These are phyloP conservation scores for Chaenodraco wilsoni DNA, from an alignment of 2,797 vertebrate species.

Conservation along the genomic window DNA sequence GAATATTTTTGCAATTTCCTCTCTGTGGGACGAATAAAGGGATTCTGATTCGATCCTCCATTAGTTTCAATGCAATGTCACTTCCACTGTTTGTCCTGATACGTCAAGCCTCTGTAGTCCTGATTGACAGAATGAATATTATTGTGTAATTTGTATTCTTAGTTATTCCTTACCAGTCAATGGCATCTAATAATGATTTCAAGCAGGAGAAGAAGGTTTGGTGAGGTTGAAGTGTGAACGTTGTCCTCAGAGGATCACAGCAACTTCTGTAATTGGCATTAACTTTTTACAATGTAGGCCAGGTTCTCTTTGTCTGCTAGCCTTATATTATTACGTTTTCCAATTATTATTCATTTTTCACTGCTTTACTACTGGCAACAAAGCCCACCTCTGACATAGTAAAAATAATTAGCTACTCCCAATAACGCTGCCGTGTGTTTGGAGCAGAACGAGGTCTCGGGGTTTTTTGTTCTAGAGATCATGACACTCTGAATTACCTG, in stretches of 20 bases:
- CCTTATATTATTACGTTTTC: conserved; percentile 84
- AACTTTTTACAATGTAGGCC: conserved; percentile 64
- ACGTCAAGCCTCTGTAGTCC: conserved; percentile 11
- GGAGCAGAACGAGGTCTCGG: conserved; percentile 78
- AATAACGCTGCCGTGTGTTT: conserved; percentile 82
- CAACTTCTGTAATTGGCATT: conserved; percentile 70
- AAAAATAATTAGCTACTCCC: conserved; percentile 90
- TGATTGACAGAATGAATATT: conserved; percentile 43
- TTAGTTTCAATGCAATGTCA: conserved; percentile 41
- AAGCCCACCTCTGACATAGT: conserved; percentile 80
- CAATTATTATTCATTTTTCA: conserved; percentile 83
- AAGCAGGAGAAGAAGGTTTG: conserved; percentile 19
- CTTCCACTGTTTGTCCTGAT: conserved; percentile 41
- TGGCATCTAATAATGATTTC: conserved; percentile 47
- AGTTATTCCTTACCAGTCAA: conserved; percentile 24
- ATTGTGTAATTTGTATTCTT: background rate
- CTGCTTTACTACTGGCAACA: conserved; percentile 82
- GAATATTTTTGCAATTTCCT: conserved; percentile 28
- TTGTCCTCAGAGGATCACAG: conserved; percentile 52
- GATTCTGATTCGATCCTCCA: conserved; percentile 1
- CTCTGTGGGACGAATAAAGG: no score
- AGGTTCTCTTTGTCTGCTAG: conserved; percentile 76
- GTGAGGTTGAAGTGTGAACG: background rate
- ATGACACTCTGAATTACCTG: conserved; percentile 93
- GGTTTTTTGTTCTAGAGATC: conserved; percentile 77